Conservation (phyloP, 2,113 vertebrate genomes). For the Galeopterus variegatus region DNA sequence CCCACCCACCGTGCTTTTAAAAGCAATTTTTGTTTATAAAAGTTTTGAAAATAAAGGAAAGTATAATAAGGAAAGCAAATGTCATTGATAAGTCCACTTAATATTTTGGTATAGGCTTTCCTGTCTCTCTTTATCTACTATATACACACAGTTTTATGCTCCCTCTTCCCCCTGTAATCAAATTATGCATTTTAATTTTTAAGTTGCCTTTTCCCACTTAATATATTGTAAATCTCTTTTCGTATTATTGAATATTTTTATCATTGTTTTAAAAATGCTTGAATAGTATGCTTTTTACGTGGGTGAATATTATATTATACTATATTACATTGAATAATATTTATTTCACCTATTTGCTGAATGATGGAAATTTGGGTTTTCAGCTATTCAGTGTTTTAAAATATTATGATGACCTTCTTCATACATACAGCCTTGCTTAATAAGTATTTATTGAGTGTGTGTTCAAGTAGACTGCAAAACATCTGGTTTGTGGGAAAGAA, state of each 20-base stretch:
- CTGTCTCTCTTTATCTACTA: not conserved
- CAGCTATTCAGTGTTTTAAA: not conserved
- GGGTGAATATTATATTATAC: not conserved
- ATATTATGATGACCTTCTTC: not conserved
- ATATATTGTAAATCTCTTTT: not conserved
- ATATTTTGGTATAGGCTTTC: not conserved
- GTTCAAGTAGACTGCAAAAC: not conserved
- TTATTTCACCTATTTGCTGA: constrained; percentile 4
- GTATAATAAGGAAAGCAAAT: constrained; percentile 2
- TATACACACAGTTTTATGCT: not conserved
- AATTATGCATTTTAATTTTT: constrained; percentile 19
- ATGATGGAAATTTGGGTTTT: not conserved
- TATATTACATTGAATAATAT: not conserved
- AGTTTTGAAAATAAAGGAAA: not conserved
- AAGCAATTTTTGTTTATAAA: not conserved
- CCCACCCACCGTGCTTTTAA: not conserved
- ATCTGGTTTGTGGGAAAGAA: not conserved
- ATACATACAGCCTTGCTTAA: not conserved
- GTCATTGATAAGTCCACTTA: not conserved
- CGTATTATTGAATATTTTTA: not conserved
- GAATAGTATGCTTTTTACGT: not conserved
- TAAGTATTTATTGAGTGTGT: constrained; percentile 32
- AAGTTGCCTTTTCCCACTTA: not conserved
- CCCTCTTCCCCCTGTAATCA: not conserved
- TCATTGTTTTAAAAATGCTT: constrained; percentile 8